These are phyloP conservation scores for Xerus rutilus DNA, from an alignment of 2,797 vertebrate genomes.

Conservation along the genomic window DNA sequence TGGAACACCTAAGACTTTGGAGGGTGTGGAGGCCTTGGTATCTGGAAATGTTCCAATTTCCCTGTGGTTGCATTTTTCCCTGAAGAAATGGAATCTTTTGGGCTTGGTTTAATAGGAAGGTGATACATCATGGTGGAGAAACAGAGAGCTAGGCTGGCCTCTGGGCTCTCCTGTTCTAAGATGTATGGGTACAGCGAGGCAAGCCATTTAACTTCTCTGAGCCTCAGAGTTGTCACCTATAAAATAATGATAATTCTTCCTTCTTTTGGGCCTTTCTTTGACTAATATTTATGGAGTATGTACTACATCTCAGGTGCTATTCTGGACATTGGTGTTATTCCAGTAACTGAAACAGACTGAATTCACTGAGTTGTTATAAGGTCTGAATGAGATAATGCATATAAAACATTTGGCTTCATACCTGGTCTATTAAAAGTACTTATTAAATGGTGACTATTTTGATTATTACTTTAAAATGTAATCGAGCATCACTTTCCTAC, in stretches of 20 bases:
- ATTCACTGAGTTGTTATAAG: not conserved
- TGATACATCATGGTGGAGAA: not conserved
- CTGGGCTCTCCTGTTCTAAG: not conserved
- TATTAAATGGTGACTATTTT: not conserved
- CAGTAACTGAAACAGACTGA: not conserved
- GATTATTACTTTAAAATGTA: constrained; percentile 1
- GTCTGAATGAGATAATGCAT: not conserved
- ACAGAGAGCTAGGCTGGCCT: not conserved
- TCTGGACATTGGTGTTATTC: not conserved
- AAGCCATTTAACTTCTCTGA: not conserved
- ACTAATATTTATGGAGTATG: not conserved
- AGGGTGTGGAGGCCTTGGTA: not conserved
- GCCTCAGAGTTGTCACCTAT: not conserved
- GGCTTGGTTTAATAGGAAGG: constrained; percentile 13
- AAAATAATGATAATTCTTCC: not conserved
- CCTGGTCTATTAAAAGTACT: not conserved
- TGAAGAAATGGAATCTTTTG: not conserved
- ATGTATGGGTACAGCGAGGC: not conserved
- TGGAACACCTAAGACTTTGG: not conserved
- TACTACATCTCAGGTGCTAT: not conserved
- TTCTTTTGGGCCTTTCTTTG: not conserved
- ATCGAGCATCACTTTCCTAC: not conserved
- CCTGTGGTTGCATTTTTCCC: not conserved
- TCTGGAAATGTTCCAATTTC: not conserved
- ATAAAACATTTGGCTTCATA: not conserved